Base-by-base conservation (phyloP, 1,140 invertebrate genomes). In the Trissolcus basalis region DNA sequence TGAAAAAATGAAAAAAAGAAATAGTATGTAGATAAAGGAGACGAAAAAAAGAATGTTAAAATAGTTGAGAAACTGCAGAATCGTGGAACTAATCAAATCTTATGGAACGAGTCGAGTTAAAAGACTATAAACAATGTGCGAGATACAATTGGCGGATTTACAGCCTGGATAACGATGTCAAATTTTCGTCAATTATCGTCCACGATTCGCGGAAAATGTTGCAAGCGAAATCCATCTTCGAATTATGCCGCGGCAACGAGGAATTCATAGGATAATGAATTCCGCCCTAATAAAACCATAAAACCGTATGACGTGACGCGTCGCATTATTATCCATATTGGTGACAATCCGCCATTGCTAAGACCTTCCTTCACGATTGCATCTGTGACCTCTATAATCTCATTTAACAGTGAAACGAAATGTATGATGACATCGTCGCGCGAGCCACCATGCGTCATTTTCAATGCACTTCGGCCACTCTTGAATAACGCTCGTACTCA, bases 331-430 rank as follows among this genome's bases (percentile, higher is more conserved):
- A 61, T 79, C 72, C 72, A 50, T 79, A 75, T 75, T 76, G 77
- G 77, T 68, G 77, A 74, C 76, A 74, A 78, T 67, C 65, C 76
- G 76, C 70, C 76, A 78, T 71, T 67, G 58, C 76, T 74, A 51
- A 79, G 77, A 79, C 77, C 72, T 79, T 76, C 77, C 59, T 76
- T 36, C 64, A 59, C 68, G 76, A 70, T 73, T 69, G 72, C 72
- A 71, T 79, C 77, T 64, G 77, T 75, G 77, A 79, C 77, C 71
- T 79, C 77, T 68, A 78, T 78, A 71, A 75, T 78, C 77, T 75
- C 67, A 68, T 74, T 74, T 74, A 78, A 78, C 77, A 72, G 67
- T 72, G 71, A 74, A 78, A 74, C 77, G 67, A 78, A 78, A 74
- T 74, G 76, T 55, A 73, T 71, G 76, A 78, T 78, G 76, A 78